Evolutionary conservation across 2,113 vertebrate species (phyloP).

Genomic region (Petromus typicus): DNA sequence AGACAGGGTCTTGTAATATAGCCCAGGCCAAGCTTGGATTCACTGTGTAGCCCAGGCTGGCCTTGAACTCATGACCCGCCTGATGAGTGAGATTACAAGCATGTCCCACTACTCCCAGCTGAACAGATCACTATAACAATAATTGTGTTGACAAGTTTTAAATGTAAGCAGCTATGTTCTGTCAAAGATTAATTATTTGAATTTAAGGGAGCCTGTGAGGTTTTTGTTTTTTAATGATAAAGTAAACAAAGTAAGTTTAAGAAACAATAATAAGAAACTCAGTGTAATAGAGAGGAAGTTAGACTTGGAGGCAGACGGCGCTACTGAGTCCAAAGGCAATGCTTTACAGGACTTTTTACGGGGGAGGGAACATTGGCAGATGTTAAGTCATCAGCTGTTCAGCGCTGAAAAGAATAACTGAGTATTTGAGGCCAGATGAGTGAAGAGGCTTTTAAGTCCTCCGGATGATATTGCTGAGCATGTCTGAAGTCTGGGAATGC

Average conservation of each 20-base stretch:
- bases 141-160: slow-evolving; percentile 84
- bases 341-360: not conserved
- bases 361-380: not conserved
- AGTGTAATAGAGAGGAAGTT: not conserved
- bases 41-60: not conserved
- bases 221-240: slow-evolving; percentile 67
- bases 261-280: not conserved
- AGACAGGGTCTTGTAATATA: not conserved
- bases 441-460: not conserved
- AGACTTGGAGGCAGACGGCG: not conserved
- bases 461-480: not conserved
- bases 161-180: slow-evolving; percentile 67
- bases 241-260: not conserved
- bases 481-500: not conserved
- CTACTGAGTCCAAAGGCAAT: not conserved
- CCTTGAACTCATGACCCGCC: not conserved
- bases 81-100: not conserved
- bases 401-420: not conserved
- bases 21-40: not conserved
- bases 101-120: not conserved
- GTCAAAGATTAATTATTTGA: slow-evolving; percentile 58
- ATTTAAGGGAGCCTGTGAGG: slow-evolving; percentile 75
- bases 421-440: not conserved
- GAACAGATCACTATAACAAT: slow-evolving; percentile 82
- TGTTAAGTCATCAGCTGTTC: not conserved